Percentiles rank a stretch among this genome's conserved stretches.
phyloP scores from a whole-genome alignment of 2,797 vertebrate species.

The Amazonetta brasiliensis region DNA sequence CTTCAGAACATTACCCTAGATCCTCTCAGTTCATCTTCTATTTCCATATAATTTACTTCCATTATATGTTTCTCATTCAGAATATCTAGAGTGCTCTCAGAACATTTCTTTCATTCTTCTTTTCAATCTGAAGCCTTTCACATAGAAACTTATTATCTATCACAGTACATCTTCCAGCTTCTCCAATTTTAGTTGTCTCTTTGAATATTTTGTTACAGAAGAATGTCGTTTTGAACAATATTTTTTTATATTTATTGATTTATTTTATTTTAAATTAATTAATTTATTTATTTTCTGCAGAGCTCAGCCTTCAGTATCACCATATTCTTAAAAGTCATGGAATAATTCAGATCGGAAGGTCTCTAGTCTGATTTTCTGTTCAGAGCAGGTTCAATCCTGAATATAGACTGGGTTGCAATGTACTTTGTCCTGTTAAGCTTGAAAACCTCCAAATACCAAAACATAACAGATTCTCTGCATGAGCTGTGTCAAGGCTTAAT shows the following conservation, averaged over 20 bases:
- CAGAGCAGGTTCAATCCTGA: not conserved
- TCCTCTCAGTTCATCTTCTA: not conserved
- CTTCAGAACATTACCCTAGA: not conserved
- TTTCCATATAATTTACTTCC: conserved; percentile 20
- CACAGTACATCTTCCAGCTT: not conserved
- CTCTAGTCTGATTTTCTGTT: not conserved
- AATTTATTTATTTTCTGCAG: not conserved
- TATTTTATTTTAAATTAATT: no score
- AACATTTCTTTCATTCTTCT: not conserved
- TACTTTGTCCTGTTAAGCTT: not conserved
- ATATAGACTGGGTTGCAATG: not conserved
- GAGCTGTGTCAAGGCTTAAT: not conserved
- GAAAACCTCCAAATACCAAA: not conserved
- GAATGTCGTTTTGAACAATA: not conserved
- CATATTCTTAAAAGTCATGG: not conserved
- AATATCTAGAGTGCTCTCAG: not conserved
- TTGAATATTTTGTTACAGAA: not conserved
- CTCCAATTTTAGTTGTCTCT: not conserved
- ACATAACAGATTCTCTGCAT: not conserved
- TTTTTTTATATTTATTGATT: not conserved
- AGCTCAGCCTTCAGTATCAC: not conserved
- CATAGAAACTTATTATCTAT: not conserved
- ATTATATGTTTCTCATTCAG: not conserved
- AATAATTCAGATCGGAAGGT: not conserved
- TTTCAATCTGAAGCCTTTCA: not conserved